A percentile compares a stretch with the other conserved stretches of the same genome.
Evolutionary conservation across 2,888 invertebrate species (phyloP).

Genomic region (Limnephilus marmoratus): DNA sequence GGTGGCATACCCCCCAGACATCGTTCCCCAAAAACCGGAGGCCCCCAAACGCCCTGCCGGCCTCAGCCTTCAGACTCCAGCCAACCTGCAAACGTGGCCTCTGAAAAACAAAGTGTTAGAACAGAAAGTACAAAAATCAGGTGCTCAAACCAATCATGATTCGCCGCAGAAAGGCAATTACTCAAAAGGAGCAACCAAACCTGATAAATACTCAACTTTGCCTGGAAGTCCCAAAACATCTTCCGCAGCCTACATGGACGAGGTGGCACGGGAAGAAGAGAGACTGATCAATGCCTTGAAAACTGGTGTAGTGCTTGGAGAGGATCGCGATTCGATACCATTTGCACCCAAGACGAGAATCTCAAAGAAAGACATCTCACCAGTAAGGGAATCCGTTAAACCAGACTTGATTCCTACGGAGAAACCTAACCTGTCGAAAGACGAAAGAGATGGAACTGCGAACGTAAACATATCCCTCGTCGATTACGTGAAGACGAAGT

Average conservation of each 20-base stretch:
- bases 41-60: conserved; percentile 75
- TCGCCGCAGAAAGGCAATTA: conserved; percentile 65
- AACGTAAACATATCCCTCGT: conserved; percentile 76
- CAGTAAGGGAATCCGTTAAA: conserved; percentile 68
- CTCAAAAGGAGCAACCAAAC: conserved; percentile 57
- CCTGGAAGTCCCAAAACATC: conserved; percentile 67
- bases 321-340: conserved; percentile 67
- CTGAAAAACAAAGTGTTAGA: conserved; percentile 77
- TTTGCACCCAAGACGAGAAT: conserved; percentile 67
- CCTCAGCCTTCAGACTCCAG: conserved; percentile 68
- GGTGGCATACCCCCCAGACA: conserved; percentile 80
- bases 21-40: conserved; percentile 75
- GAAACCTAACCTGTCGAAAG: conserved; percentile 68
- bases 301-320: conserved; percentile 81
- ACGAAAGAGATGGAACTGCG: conserved; percentile 68
- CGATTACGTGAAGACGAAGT: conserved; percentile 82
- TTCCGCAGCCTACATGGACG: conserved; percentile 77
- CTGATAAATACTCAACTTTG: conserved; percentile 65
- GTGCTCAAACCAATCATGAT: conserved; percentile 51
- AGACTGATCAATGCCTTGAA: conserved; percentile 87
- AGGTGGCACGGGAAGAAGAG: conserved; percentile 90
- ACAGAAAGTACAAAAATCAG: conserved; percentile 68
- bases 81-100: conserved; percentile 78
- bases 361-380: conserved; percentile 73
- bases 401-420: conserved; percentile 75